Base-by-base conservation (phyloP, 2,113 vertebrate genomes). In the Pachypanchax playfairii region DNA sequence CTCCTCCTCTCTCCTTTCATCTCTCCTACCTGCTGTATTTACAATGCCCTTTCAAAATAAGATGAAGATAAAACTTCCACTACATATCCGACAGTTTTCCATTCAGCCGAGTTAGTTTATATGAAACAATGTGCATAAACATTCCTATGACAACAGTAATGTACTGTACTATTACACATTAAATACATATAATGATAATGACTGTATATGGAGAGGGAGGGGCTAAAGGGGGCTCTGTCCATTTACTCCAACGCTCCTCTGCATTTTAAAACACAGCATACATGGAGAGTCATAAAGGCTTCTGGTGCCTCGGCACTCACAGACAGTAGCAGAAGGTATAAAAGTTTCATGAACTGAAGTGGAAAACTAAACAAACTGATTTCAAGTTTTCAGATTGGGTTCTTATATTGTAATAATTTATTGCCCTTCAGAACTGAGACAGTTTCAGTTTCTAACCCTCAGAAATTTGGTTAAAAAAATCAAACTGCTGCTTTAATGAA, bases 81-180 rank as follows among this genome's bases (percentile, higher is more conserved):
- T 92, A 89, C 91, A 90, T 78, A 88, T 79, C 81, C 89, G 90
- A 92, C 87, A 90, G 86, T 83, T 53, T 26, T 85, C 80, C 87
- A 82, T 70, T 86, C 76, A 85, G 71, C 63, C 52, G 74, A 71
- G 76, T 86, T 87, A 91, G 69, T 90, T 87, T 91, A 92, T 91
- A 91, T 87, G 90, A 88, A 88, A 84, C 57, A 83, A 77, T 81
- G 80, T 84, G 86, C 76, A 88, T 91, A 92, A 62, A 93, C 92
- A 90, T 92, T 93, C 91, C 92, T 92, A 94, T 94, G 93, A 93
- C 90, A 87, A 96, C 95, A 98, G 96, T 98, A 98, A 97, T 96
- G 96, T 97, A 96, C 94, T 96, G 96, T 97, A 96, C 93, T 93
- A 93, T 93, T 88, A 93, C 93, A 94, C 90, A 91, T 88, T 93